Conservation (phyloP, 2,888 invertebrate genomes). For the Crocallis elinguaria region DNA sequence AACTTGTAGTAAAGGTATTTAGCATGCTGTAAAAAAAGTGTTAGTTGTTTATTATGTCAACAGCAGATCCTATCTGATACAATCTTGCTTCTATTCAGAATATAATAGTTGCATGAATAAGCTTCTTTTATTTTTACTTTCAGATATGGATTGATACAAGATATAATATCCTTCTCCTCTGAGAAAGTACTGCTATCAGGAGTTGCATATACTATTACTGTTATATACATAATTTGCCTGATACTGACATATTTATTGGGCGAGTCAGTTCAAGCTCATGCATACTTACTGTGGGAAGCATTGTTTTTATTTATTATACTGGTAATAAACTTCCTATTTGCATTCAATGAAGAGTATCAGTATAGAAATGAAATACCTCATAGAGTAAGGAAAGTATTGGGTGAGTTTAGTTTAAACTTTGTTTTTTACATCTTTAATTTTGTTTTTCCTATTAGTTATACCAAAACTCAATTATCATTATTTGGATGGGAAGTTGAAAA, state of each 20-base stretch:
- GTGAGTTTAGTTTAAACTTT: conserved; percentile 50
- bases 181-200: conserved; percentile 76
- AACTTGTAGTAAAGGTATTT: no score
- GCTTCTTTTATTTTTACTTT: conserved; percentile 44
- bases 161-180: conserved; percentile 78
- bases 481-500: no score
- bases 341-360: conserved; percentile 77
- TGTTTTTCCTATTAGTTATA: no score
- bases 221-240: conserved; percentile 70
- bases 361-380: conserved; percentile 84
- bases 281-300: conserved; percentile 74
- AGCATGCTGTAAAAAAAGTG: no score
- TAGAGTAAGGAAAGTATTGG: conserved; percentile 75
- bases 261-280: conserved; percentile 70
- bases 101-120: no score
- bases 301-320: conserved; percentile 72
- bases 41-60: neutral
- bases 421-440: neutral
- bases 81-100: no score
- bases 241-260: conserved; percentile 72
- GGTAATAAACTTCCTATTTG: conserved; percentile 72
- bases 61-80: neutral
- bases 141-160: conserved; percentile 64
- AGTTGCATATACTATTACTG: conserved; percentile 73
- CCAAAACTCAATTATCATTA: no score